Conservation (phyloP, 2,888 invertebrate species). For the Ethmia dodecea region DNA sequence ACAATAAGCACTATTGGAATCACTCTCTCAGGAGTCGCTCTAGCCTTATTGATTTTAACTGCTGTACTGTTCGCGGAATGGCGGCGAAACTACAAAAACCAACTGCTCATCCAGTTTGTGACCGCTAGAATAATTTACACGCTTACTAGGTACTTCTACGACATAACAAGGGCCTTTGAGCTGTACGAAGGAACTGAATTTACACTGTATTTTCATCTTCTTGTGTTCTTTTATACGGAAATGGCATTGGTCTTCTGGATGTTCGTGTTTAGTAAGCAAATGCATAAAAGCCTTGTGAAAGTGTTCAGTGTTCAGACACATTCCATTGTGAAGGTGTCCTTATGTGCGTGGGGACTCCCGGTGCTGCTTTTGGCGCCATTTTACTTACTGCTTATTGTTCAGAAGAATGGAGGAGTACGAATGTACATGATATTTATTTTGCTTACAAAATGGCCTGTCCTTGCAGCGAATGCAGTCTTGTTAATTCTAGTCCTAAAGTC, state of each 20-base stretch:
- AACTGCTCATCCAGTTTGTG: conserved; percentile 58
- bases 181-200: conserved; percentile 12
- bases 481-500: conserved; percentile 41
- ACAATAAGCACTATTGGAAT: conserved; percentile 43
- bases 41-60: conserved; percentile 46
- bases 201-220: conserved; percentile 25
- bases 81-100: conserved; percentile 56
- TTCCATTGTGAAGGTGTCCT: conserved; percentile 37
- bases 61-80: conserved; percentile 51
- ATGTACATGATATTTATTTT: conserved; percentile 34
- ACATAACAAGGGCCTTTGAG: conserved; percentile 20
- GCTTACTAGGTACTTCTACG: conserved; percentile 38
- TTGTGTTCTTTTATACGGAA: conserved; percentile 44
- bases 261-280: conserved; percentile 54
- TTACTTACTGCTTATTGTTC: conserved; percentile 19
- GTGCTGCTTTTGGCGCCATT: conserved; percentile 24
- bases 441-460: conserved; percentile 52
- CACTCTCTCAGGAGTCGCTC: conserved; percentile 33
- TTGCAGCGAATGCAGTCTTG: conserved; percentile 43
- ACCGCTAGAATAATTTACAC: conserved; percentile 48
- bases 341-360: conserved; percentile 44
- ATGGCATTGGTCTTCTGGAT: conserved; percentile 51
- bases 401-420: conserved; percentile 15
- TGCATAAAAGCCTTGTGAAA: conserved; percentile 52
- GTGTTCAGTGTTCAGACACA: conserved; percentile 34